These are phyloP conservation scores for Romanogobio albipinnatus DNA, from an alignment of 2,113 vertebrate genomes.

Conservation along the genomic window DNA sequence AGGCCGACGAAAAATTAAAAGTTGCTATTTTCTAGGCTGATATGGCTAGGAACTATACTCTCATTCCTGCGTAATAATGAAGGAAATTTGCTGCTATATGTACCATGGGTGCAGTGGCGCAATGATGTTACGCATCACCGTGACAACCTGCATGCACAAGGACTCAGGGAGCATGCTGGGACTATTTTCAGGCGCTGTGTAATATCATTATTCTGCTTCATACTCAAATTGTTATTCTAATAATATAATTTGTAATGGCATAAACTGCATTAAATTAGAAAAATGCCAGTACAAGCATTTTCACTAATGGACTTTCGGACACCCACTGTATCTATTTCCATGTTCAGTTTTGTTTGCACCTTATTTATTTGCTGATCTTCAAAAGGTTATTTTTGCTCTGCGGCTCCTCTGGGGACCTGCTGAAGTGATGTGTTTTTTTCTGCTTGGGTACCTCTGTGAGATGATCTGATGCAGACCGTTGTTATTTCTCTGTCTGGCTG, in stretches of 20 bases:
- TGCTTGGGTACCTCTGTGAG: constrained; percentile 1
- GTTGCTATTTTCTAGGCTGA: no score
- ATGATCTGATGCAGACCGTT: constrained; percentile 3
- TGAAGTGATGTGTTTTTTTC: constrained; percentile 15
- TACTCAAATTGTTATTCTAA: not conserved
- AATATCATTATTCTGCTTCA: not conserved
- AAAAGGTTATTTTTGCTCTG: not conserved
- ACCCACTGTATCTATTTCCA: not conserved
- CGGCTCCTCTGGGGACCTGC: not conserved
- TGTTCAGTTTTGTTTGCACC: not conserved
- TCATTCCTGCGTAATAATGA: no score
- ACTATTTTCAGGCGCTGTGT: no score
- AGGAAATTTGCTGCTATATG: no score
- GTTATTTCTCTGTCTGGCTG: constrained; percentile 38
- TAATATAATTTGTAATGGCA: not conserved
- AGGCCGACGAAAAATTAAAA: no score
- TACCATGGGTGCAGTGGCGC: no score
- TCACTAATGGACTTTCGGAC: not conserved
- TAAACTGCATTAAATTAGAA: not conserved
- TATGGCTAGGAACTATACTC: no score
- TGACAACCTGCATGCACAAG: no score
- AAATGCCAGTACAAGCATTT: not conserved
- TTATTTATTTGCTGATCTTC: not conserved
- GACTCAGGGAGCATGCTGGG: no score
- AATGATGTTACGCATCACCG: no score